Conservation (phyloP, 2,888 invertebrate species). For the Calameuta idolon region DNA sequence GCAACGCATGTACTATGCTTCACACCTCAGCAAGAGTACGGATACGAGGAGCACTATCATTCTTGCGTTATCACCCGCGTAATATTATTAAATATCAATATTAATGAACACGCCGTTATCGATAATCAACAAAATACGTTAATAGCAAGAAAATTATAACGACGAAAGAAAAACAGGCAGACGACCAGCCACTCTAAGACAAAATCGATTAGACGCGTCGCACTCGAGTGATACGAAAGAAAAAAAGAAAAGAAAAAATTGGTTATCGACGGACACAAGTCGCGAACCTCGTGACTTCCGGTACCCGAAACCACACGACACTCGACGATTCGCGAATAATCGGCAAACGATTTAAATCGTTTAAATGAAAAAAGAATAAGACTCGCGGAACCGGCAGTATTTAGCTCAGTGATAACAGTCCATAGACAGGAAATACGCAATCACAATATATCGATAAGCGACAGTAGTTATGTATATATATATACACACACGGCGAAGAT, state of each 20-base stretch:
- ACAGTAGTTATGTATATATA: not conserved
- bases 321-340: not conserved
- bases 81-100: not conserved
- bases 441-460: not conserved
- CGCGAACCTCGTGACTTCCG: not conserved
- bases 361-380: not conserved
- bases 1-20: constrained; percentile 17
- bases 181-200: not conserved
- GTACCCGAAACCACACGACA: not conserved
- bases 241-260: not conserved
- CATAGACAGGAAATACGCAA: not conserved
- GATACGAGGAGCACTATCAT: constrained; percentile 40
- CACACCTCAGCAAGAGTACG: constrained; percentile 27
- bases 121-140: not conserved
- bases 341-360: not conserved
- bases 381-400: no score
- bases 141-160: not conserved
- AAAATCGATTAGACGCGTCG: not conserved
- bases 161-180: no score
- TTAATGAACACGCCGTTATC: not conserved
- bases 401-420: not conserved
- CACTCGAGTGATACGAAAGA: not conserved
- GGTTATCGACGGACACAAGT: not conserved
- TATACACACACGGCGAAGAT: not conserved
- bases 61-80: constrained; percentile 36